Evolutionary conservation across 2,888 invertebrate genomes (phyloP), one percentile per base, ranked within the genome.

Genomic region (Rhabditoides inermis): DNA sequence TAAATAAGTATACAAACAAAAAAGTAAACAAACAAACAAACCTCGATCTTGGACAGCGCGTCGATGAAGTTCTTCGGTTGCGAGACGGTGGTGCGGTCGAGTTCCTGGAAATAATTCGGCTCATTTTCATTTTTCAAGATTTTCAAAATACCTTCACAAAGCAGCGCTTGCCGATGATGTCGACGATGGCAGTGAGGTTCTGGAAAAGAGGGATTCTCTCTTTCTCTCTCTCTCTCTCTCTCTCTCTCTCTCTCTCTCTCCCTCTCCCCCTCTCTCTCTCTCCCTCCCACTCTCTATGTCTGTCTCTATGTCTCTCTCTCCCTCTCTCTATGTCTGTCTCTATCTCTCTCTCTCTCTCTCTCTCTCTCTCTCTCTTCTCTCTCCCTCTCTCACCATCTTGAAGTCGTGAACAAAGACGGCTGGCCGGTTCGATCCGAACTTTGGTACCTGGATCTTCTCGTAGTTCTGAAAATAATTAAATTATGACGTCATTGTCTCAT

Each of bases 381-480:
- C 10, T 22, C 4, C 25, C 20, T 20, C 23, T 28, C 35, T 74
- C 74, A 84, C 84, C 65, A 84, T 83, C 63, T 84, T 85, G 77
- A 94, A 94, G 79, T 94, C 91, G 73, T 94, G 92, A 68, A 92
- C 85, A 76, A 91, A 90, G 60, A 87, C 84, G 50, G 90, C 88
- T 42, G 83, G 83, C 32, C 86, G 84, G 1, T 88, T 88, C 63
- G 86, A 85, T 58, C 84, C 84, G 75, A 88, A 88, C 75, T 87
- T 85, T 15, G 87, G 86, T 6, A 92, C 89, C 69, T 86, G 84
- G 68, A 94, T 88, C 77, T 86, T 86, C 77, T 90, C 88, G 75
- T 85, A 85, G 48, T 83, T 55, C 65, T 65, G 44, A 45, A 64
- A 58, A n/a, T n/a, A n/a, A n/a, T n/a, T n/a, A n/a, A n/a, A n/a